A percentile compares a stretch with the other conserved stretches of the same genome.
These are phyloP conservation scores for Drosophila novamexicana DNA, from an alignment of 1,140 invertebrate genomes.

Conservation along the genomic window DNA sequence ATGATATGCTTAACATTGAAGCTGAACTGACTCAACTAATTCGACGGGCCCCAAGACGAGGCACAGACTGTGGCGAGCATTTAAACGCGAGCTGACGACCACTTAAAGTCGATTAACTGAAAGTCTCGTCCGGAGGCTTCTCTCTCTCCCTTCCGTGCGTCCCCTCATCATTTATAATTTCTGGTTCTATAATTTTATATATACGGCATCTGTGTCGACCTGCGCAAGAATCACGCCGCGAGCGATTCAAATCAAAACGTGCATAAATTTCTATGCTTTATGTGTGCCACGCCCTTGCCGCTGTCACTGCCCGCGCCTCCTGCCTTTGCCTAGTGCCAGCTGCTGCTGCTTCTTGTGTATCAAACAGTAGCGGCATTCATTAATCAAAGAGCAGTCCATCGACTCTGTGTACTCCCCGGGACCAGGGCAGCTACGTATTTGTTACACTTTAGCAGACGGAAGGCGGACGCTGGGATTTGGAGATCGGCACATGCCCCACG, in stretches of 20 bases:
- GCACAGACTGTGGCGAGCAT: slow-evolving; percentile 26
- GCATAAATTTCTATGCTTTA: slow-evolving; percentile 63
- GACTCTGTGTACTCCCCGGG: slow-evolving; percentile 36
- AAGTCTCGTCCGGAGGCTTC: slow-evolving; percentile 4
- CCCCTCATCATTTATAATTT: slow-evolving; percentile 26
- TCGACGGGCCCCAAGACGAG: slow-evolving; percentile 1
- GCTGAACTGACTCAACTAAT: slow-evolving; percentile 37
- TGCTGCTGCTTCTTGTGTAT: slow-evolving; percentile 30
- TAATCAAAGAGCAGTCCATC: slow-evolving; percentile 70
- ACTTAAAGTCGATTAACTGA: slow-evolving; percentile 66
- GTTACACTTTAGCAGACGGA: slow-evolving; percentile 62
- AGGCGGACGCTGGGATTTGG: neutral
- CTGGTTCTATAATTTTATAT: slow-evolving; percentile 57
- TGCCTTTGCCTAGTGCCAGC: neutral
- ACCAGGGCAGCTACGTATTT: slow-evolving; percentile 58
- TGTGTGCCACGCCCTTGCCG: neutral
- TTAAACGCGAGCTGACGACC: slow-evolving; percentile 54
- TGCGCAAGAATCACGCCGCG: slow-evolving; percentile 38
- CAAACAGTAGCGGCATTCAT: slow-evolving; percentile 76
- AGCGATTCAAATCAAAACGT: slow-evolving; percentile 66
- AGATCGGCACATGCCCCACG: slow-evolving; percentile 34
- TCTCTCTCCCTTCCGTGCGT: neutral
- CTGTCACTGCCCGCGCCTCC: neutral
- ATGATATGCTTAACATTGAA: slow-evolving; percentile 66
- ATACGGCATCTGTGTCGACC: slow-evolving; percentile 36